Conservation (phyloP, 2,888 invertebrate genomes). For the Netelia melanura region DNA sequence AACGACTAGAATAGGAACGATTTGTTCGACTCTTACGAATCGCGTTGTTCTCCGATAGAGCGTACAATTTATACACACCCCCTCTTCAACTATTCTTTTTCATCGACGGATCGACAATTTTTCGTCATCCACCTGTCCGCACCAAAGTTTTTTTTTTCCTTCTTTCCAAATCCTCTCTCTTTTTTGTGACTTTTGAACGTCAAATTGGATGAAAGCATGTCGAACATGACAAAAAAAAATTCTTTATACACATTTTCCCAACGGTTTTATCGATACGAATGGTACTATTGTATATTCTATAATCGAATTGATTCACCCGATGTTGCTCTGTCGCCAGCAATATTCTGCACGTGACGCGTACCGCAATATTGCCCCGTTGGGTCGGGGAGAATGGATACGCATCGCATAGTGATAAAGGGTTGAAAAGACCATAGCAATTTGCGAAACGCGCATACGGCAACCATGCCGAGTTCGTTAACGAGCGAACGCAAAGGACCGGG, state of each 20-base stretch:
- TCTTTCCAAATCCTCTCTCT: too few relatives aligned
- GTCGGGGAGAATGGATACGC: neutral
- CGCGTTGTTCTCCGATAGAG: neutral
- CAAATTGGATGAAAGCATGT: too few relatives aligned
- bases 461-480: constrained; percentile 48
- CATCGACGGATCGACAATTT: too few relatives aligned
- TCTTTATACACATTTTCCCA: too few relatives aligned
- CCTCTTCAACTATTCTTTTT: too few relatives aligned
- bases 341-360: constrained; percentile 9
- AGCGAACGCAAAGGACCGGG: constrained; percentile 29
- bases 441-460: constrained; percentile 17
- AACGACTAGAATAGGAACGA: neutral
- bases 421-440: constrained; percentile 33
- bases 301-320: neutral
- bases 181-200: too few relatives aligned
- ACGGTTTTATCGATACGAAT: too few relatives aligned
- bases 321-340: neutral
- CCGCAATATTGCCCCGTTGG: neutral
- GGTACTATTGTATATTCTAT: too few relatives aligned
- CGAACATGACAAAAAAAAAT: too few relatives aligned
- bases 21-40: neutral
- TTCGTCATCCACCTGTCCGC: too few relatives aligned
- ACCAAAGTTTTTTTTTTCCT: too few relatives aligned
- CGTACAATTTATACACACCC: too few relatives aligned
- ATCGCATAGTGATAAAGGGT: constrained; percentile 12